Conservation (phyloP, 2,113 vertebrate genomes). For the Anser cygnoides region DNA sequence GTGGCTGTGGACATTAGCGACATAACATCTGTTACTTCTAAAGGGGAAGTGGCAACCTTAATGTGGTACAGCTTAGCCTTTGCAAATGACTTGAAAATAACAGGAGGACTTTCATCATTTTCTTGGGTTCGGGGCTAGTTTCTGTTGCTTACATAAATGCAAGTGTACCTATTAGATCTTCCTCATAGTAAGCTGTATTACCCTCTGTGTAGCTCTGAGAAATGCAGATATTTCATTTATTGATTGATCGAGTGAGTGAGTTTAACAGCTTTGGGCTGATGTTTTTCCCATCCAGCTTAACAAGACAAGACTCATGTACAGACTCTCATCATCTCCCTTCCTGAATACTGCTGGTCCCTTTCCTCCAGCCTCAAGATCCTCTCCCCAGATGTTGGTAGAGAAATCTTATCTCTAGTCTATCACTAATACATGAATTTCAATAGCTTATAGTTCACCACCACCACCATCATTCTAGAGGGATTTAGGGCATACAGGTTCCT, state of each 20-base stretch:
- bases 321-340: not conserved
- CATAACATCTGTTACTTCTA: slow-evolving; percentile 43
- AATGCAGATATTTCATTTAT: not conserved
- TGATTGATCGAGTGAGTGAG: not conserved
- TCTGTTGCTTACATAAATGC: not conserved
- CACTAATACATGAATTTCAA: not conserved
- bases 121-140: not conserved
- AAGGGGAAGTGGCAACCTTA: slow-evolving; percentile 45
- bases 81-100: slow-evolving; percentile 14
- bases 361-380: not conserved
- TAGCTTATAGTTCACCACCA: not conserved
- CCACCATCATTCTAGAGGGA: not conserved
- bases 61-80: not conserved
- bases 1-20: not conserved
- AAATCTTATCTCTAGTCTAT: not conserved
- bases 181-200: not conserved
- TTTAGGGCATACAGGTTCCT: not conserved
- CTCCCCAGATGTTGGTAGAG: not conserved
- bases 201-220: not conserved
- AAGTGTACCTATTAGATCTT: not conserved
- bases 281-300: not conserved
- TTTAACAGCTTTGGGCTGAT: accelerated
- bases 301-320: not conserved
- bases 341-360: not conserved
- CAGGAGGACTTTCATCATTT: not conserved